Evolutionary conservation across 2,888 invertebrate species (phyloP), one percentile per base, ranked within the genome.

Genomic region (Sarcophaga variegata): DNA sequence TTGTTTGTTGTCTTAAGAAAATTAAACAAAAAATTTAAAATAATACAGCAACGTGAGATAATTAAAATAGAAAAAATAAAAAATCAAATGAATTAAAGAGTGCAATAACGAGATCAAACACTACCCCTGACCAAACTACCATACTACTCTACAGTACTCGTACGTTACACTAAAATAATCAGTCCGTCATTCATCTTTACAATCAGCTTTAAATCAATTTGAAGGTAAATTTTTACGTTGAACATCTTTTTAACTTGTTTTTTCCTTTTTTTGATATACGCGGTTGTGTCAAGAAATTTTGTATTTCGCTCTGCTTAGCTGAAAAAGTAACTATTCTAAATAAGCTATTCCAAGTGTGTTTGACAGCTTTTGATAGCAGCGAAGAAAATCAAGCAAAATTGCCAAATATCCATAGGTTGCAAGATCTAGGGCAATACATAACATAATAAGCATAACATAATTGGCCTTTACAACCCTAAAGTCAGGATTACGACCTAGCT

Each of bases 181-280:
- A n/a, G n/a, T n/a, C 62, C n/a, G 0, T 8, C 49, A 54, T 20
- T 70, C 12, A 47, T 47, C 27, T 25, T 62, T 60, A 69, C 70
- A 14, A 49, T 14, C 54, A 54, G 54, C 54, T 54, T 54, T 54
- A 60, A 67, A 70, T 75, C 62, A 22, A 75, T 17, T 75, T 76
- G 70, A 80, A 80, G 84, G 84, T 84, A 84, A 84, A 70, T 79
- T 70, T 25, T 37, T 37, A 37, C 8, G 8, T 37, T 37, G 10
- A 8, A 54, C 3, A 14, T 2, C 2, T 54, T 54, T 54, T 54
- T 54, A 4, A 17, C 4, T 54, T 54, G 4, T 14, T 54, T 54
- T 54, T 54, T 2, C 0, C 37, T 1, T 37, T 37, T 37, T 37
- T 37, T n/a, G n/a, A 37, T 37, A 37, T 37, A 37, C 37, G 37